Conservation (phyloP, 2,113 vertebrate species). For the Ophiodon elongatus region DNA sequence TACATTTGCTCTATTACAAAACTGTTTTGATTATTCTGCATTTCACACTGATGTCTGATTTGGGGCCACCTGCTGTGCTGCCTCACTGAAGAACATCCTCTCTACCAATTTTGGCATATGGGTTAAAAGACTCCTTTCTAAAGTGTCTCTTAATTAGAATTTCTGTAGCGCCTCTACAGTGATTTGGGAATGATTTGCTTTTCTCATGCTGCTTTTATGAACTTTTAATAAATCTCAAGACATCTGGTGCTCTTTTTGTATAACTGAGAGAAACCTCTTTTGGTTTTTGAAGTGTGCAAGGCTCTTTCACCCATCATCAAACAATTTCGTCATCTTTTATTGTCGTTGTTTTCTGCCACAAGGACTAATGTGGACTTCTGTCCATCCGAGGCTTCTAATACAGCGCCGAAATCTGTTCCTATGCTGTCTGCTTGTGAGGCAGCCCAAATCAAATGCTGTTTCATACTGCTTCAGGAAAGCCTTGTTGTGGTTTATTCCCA, state of each 20-base stretch:
- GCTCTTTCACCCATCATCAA: background rate
- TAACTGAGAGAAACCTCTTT: background rate
- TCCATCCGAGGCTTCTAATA: background rate
- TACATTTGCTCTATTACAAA: background rate
- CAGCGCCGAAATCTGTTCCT: slow-evolving; percentile 5
- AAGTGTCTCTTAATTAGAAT: slow-evolving; percentile 45
- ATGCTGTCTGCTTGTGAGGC: slow-evolving; percentile 3
- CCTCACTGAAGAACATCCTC: background rate
- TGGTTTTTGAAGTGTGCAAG: background rate
- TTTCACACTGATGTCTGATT: slow-evolving; percentile 25
- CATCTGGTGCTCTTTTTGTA: slow-evolving; percentile 33
- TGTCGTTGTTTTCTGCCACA: background rate
- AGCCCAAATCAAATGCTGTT: background rate
- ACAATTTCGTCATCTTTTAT: background rate
- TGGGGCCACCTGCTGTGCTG: slow-evolving; percentile 25
- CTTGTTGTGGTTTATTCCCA: background rate
- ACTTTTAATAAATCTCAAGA: slow-evolving; percentile 21
- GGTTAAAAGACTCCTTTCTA: slow-evolving; percentile 28
- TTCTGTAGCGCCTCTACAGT: slow-evolving; percentile 6
- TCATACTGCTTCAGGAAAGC: no score
- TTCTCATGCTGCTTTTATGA: slow-evolving; percentile 25
- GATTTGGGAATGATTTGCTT: slow-evolving; percentile 39
- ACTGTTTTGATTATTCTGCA: background rate
- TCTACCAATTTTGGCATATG: slow-evolving; percentile 5
- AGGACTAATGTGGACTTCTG: background rate